Percentiles rank a stretch among this genome's conserved stretches.
Conservation (phyloP, 2,888 invertebrate genomes). For the Pteria penguin region DNA sequence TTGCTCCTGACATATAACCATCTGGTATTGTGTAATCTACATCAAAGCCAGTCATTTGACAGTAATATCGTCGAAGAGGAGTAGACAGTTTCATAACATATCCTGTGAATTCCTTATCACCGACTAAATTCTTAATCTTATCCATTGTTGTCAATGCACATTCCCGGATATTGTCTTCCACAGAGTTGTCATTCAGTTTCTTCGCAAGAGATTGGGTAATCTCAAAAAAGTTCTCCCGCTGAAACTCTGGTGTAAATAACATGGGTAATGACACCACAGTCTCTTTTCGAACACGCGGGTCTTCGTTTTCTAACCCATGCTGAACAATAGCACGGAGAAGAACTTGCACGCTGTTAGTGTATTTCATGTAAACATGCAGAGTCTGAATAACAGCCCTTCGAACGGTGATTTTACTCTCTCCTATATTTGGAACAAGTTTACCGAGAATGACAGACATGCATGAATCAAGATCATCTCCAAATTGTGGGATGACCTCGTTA, state of each 20-base stretch:
- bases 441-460: constrained; percentile 79
- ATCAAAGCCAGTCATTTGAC: constrained; percentile 63
- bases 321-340: constrained; percentile 78
- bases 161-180: constrained; percentile 75
- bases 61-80: constrained; percentile 67
- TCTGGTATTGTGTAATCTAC: constrained; percentile 37
- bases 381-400: constrained; percentile 80
- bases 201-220: constrained; percentile 77
- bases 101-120: constrained; percentile 76
- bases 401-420: constrained; percentile 77
- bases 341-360: constrained; percentile 79
- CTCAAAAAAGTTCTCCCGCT: constrained; percentile 78
- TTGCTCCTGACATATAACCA: constrained; percentile 34
- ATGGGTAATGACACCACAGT: constrained; percentile 79
- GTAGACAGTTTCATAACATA: constrained; percentile 74
- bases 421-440: constrained; percentile 78
- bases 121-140: constrained; percentile 79
- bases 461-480: constrained; percentile 77
- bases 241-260: constrained; percentile 80
- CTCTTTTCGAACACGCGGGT: constrained; percentile 77
- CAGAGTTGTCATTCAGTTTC: constrained; percentile 69
- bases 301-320: constrained; percentile 79
- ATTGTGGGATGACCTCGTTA: constrained; percentile 77
- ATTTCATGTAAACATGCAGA: constrained; percentile 80
- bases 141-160: constrained; percentile 78